Evolutionary conservation across 1,140 invertebrate species (phyloP).

Genomic region (Brachionus rubens): DNA sequence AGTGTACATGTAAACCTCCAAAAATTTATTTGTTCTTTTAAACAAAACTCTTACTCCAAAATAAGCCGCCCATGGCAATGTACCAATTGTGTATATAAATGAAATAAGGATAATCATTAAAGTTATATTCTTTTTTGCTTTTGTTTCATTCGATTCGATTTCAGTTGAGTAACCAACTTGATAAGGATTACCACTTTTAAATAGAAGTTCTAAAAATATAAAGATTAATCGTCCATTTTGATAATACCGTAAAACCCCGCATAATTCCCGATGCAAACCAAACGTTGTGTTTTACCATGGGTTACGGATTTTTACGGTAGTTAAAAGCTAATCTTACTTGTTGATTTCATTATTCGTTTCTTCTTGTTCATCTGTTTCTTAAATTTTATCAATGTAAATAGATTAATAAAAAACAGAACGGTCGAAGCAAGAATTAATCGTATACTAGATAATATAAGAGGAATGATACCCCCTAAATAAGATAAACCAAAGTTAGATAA

Average conservation of each 20-base stretch:
- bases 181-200: no score
- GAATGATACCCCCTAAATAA: not conserved
- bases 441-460: not conserved
- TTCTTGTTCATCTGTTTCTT: constrained; percentile 1
- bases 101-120: not conserved
- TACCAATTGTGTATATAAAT: constrained; percentile 15
- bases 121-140: not conserved
- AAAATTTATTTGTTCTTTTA: not conserved
- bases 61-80: constrained; percentile 8
- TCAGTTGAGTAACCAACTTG: not conserved
- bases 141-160: not conserved
- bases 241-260: no score
- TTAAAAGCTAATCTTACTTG: no score
- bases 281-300: no score
- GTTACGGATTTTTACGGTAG: no score
- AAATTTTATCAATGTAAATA: not conserved
- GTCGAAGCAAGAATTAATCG: not conserved
- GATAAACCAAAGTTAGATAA: not conserved
- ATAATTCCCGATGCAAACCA: no score
- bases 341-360: not conserved
- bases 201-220: no score
- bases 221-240: no score
- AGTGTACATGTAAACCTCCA: not conserved
- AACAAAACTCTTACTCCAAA: not conserved
- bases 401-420: not conserved